Percentiles rank a stretch among this genome's conserved stretches.
These are phyloP conservation scores for Procambarus clarkii DNA, from an alignment of 1,140 invertebrate species.

Conservation along the genomic window DNA sequence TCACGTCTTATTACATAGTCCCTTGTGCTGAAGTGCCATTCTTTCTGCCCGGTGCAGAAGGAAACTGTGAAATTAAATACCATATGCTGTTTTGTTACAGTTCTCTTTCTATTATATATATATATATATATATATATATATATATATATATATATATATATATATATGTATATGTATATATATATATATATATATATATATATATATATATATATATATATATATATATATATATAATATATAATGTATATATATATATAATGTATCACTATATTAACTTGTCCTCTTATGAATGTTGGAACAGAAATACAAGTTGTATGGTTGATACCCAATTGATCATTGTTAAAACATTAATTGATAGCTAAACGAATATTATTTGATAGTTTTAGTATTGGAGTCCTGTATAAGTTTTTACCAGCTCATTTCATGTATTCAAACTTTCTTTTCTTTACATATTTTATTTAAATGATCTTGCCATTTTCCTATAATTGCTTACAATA, in stretches of 20 bases:
- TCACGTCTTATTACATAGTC: background rate
- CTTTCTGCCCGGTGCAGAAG: constrained; percentile 67
- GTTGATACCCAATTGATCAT: background rate
- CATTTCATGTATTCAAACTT: background rate
- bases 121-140: too few relatives aligned
- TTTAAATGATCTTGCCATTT: too few relatives aligned
- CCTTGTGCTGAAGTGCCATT: constrained; percentile 42
- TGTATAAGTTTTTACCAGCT: background rate
- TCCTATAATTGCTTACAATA: background rate
- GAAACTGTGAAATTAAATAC: constrained; percentile 24
- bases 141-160: too few relatives aligned
- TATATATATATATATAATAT: too few relatives aligned
- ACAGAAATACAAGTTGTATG: background rate
- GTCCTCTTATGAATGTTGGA: background rate
- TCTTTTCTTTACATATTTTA: background rate
- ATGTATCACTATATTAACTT: background rate
- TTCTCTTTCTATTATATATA: too few relatives aligned
- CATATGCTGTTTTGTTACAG: constrained; percentile 11
- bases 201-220: too few relatives aligned
- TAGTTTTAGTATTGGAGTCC: background rate
- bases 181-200: too few relatives aligned
- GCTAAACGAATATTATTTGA: background rate
- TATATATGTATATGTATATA: too few relatives aligned
- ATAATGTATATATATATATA: too few relatives aligned
- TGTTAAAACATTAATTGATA: background rate